Evolutionary conservation across 2,797 vertebrate genomes (phyloP), one percentile per base, ranked within the genome.

Genomic region (Gadopsis marmoratus): DNA sequence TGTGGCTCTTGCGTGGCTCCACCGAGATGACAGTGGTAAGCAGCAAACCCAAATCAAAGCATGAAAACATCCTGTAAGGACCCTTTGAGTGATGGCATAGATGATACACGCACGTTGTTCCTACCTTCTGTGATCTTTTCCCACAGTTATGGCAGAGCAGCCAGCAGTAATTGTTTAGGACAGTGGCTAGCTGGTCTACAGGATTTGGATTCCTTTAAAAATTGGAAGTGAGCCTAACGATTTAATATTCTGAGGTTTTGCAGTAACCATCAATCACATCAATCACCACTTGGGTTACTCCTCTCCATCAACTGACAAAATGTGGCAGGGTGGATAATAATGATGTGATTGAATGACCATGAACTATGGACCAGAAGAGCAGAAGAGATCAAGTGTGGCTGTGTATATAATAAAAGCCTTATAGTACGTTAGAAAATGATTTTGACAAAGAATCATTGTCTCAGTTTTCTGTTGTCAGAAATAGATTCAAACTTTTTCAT

Each of bases 211-310:
- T 67, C 29, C 54, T 79, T n/a, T 74, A 59, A 70, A 37, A 83
- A 65, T 21, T 73, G 80, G 63, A 83, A 73, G 41, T 61, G 45
- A 83, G 62, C 43, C 41, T 75, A 71, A 77, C 82, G 83, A 87
- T 87, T 89, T 89, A 74, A 87, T 78, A 87, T 88, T 85, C 60
- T 74, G 83, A 81, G 63, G 80, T 79, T 82, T 62, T 78, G 64
- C 59, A 67, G 76, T 86, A 86, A n/a, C n/a, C n/a, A n/a, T n/a
- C n/a, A 86, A 90, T 91, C 74, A 82, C 74, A 80, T 89, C 79
- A 75, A 29, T 90, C 82, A 75, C 47, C 68, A 70, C 71, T 79
- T 51, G 70, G 65, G 31, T 76, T 62, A 76, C 63, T 79, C 60
- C 39, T 81, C 82, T 86, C 87, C 69, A 83, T 86, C 83, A 81